phyloP scores from a whole-genome alignment of 1,140 invertebrate genomes.

The Apis laboriosa region DNA sequence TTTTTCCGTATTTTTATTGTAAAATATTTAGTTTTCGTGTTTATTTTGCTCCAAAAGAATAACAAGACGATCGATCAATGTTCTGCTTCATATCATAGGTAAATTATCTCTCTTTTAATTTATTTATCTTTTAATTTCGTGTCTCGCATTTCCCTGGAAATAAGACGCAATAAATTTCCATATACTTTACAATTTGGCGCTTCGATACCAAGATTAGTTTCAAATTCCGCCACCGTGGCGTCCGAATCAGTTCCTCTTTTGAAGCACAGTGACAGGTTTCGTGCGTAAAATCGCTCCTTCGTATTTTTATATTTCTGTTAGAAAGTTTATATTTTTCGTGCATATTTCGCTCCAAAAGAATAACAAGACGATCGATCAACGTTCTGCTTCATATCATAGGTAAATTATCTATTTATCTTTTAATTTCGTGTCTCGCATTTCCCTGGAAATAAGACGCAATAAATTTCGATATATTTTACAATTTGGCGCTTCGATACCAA shows the following conservation, averaged over 20 bases:
- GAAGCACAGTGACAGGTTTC: too few relatives aligned
- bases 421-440: background rate
- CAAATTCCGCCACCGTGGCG: background rate
- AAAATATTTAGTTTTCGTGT: background rate
- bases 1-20: background rate
- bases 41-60: background rate
- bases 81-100: background rate
- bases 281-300: background rate
- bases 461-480: too few relatives aligned
- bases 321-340: background rate
- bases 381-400: background rate
- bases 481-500: background rate
- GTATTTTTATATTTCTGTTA: too few relatives aligned
- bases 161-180: background rate
- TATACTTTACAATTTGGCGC: too few relatives aligned
- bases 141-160: background rate
- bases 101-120: too few relatives aligned
- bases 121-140: background rate
- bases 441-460: background rate
- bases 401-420: background rate
- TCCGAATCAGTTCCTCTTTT: background rate
- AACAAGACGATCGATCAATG: background rate
- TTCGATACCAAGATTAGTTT: background rate
- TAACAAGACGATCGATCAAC: background rate
- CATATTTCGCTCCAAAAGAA: too few relatives aligned